Base-by-base conservation (phyloP, 2,888 invertebrate genomes). In the Kuschelorhynchus macadamiae region DNA sequence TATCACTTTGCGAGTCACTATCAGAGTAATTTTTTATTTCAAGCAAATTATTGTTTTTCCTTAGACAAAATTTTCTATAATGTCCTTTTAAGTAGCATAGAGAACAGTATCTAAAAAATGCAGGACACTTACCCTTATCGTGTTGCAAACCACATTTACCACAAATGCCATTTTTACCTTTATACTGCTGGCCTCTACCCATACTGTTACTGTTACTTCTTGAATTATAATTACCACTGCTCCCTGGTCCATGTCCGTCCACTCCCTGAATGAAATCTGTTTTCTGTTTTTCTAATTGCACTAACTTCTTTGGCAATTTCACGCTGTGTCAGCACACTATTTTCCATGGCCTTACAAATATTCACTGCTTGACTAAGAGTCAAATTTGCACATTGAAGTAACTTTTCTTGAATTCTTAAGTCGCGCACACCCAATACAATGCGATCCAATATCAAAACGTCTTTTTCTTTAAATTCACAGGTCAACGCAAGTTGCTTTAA, bases 381-480 rank as follows among this genome's bases (percentile, higher is more conserved):
- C 2, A 64, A 47, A 41, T 63, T 21, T 11, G 63, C 11, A 17
- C 17, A 41, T 9, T 67, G 62, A 52, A 36, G 12, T 11, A 36
- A 12, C 12, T 36, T 36, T 36, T 36, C 36, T 12, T 36, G 63
- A 12, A 66, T 70, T 18, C 44, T 46, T 9, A 44, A 2, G 41
- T 70, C 66, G 2, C 50, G n/a, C 1, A 70, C 30, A 12, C 66
- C 66, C 17, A 70, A 25, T n/a, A n/a, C n/a, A n/a, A 2, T 36
- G 32, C n/a, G n/a, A n/a, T 68, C 63, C 11, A 56, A 2, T 1
- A 64, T 56, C 9, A 70, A 33, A 8, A 62, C 55, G 49, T 72
- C 64, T n/a, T 56, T 71, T 44, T 73, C 70, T 14, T 55, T 41
- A 39, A 72, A 72, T 3, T 73, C 72, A 55, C 72, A 72, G 2